Base-by-base conservation (phyloP, 2,797 vertebrate species). In the Thunnus albacares region DNA sequence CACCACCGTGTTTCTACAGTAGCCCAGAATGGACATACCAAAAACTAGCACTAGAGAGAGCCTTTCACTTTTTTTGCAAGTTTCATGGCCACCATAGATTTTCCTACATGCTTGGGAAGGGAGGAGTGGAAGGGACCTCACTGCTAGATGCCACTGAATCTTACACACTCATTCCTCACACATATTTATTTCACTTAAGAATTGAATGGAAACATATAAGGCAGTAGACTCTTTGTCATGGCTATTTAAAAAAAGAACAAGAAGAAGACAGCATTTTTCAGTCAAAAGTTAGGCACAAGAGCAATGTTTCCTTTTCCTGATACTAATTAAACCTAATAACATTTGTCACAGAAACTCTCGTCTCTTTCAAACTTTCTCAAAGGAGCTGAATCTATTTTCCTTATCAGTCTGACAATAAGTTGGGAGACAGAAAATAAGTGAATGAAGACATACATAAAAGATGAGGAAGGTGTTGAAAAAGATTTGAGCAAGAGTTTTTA, bases 401-500 rank as follows among this genome's bases (percentile, higher is more conserved):
- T 86, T 81, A 84, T 82, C 79, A 63, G 64, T n/a, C 55, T 45
- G 71, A 62, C 59, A 61, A 67, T 52, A 74, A 38, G 52, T 55
- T 41, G 18, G 15, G 30, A 71, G 51, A 30, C 55, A 52, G 59
- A 65, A 77, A 69, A 64, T 41, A 51, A 52, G 38, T 77, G 79
- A 80, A 51, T 64, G 73, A 52, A 26, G 17, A 69, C 71, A 86
- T 77, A 28, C 57, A 88, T 85, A 66, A 80, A 83, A 83, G 77
- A 83, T 78, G 70, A 79, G 71, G 52, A 67, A 60, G 30, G 53
- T 73, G 71, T 59, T 82, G 68, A 74, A 70, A 59, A 35, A 22
- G 77, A 83, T 80, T 70, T 62, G 69, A 80, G 43, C 33, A 61
- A 35, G 47, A 66, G 35, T 53, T 74, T 77, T 81, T 74, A 63